phyloP scores from a whole-genome alignment of 2,113 vertebrate species.

The Tautogolabrus adspersus region DNA sequence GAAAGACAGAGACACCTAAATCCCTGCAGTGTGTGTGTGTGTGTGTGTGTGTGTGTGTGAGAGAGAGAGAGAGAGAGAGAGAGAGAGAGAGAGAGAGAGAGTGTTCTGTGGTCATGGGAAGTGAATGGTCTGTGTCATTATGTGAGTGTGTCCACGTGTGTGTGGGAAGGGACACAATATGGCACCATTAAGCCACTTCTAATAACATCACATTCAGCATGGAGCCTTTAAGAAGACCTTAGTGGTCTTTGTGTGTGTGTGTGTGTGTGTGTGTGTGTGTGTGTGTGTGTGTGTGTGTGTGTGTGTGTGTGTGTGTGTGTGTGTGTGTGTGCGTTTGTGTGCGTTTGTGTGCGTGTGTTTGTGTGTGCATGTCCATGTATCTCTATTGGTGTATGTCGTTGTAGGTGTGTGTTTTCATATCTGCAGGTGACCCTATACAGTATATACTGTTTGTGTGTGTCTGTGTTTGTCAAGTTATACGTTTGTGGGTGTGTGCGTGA shows the following conservation, averaged over 20 bases:
- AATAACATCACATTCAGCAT: slow-evolving; percentile 80
- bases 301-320: slow-evolving; percentile 18
- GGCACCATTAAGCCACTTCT: slow-evolving; percentile 85
- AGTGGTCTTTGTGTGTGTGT: slow-evolving; percentile 34
- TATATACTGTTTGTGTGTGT: not conserved
- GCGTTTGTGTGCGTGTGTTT: slow-evolving; percentile 10
- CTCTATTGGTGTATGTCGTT: not conserved
- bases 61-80: too few species aligned
- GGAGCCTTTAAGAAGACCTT: slow-evolving; percentile 65
- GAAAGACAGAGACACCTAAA: slow-evolving; percentile 1
- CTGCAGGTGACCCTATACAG: slow-evolving; percentile 1
- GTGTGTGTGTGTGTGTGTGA: not conserved
- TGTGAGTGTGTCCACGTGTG: slow-evolving; percentile 29
- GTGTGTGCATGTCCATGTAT: not conserved
- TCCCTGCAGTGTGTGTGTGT: slow-evolving; percentile 21
- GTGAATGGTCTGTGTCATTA: slow-evolving; percentile 26
- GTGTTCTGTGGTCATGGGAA: slow-evolving; percentile 28
- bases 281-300: slow-evolving; percentile 14
- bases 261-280: slow-evolving; percentile 9
- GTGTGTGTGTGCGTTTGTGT: slow-evolving; percentile 7
- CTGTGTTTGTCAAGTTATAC: slow-evolving; percentile 7
- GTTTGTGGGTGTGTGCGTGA: not conserved
- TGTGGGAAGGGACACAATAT: slow-evolving; percentile 70
- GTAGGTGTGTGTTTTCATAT: slow-evolving; percentile 5
- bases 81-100: too few species aligned